These are phyloP conservation scores for Anhinga anhinga DNA, from an alignment of 2,113 vertebrate genomes.

Conservation along the genomic window DNA sequence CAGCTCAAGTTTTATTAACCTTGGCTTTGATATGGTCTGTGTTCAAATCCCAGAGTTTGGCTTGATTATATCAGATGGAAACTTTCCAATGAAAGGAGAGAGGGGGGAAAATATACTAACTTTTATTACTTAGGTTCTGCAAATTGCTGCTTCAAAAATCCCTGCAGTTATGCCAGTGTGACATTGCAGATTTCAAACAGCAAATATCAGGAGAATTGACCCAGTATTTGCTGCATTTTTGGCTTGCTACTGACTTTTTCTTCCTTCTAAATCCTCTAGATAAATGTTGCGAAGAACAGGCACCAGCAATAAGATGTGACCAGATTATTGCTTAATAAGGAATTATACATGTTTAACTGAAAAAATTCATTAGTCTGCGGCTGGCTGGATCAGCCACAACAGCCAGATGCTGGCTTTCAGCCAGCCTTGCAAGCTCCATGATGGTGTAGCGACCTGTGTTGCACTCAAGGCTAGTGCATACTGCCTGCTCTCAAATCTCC, in stretches of 20 bases:
- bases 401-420: background rate
- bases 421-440: background rate
- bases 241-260: background rate
- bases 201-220: background rate
- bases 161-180: background rate
- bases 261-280: background rate
- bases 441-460: background rate
- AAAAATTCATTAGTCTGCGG: background rate
- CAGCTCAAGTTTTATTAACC: background rate
- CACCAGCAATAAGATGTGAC: background rate
- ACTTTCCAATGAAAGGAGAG: background rate
- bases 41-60: background rate
- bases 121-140: background rate
- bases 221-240: background rate
- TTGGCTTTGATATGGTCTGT: background rate
- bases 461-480: rapidly evolving
- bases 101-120: background rate
- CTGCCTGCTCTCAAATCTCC: background rate
- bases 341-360: background rate
- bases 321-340: background rate
- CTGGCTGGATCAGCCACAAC: background rate
- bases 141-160: background rate
- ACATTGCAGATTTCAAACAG: background rate
- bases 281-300: background rate
- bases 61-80: background rate